phyloP scores from a whole-genome alignment of 2,888 invertebrate species.

The Apantesis nais region DNA sequence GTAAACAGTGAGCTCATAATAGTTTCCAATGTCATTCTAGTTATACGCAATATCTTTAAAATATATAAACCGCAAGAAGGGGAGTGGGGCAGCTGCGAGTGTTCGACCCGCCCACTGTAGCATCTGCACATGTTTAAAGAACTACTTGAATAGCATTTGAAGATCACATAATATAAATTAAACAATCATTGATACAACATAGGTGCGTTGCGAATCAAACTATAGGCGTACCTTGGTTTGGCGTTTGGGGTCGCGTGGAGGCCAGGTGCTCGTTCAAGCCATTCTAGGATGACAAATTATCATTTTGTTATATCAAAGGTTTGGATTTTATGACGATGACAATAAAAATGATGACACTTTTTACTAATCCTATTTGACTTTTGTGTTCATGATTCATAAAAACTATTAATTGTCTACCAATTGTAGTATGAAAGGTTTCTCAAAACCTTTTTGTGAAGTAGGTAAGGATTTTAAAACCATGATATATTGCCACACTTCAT shows the following conservation, averaged over 20 bases:
- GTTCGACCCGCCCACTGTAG: constrained; percentile 63
- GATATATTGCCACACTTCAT: constrained; percentile 21
- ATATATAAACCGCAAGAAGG: constrained; percentile 64
- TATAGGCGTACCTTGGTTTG: constrained; percentile 48
- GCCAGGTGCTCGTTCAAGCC: constrained; percentile 75
- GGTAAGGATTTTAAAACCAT: constrained; percentile 8
- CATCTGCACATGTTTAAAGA: constrained; percentile 82
- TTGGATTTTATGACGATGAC: constrained; percentile 63
- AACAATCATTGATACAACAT: constrained; percentile 79
- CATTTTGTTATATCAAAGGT: constrained; percentile 73
- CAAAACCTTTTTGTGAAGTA: constrained; percentile 34
- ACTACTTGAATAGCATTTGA: constrained; percentile 81
- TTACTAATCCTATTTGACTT: constrained; percentile 61
- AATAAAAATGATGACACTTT: constrained; percentile 69
- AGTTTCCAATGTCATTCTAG: constrained; percentile 37
- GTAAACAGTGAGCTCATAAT: constrained; percentile 37
- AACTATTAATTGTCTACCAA: constrained; percentile 43
- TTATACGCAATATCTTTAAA: constrained; percentile 50
- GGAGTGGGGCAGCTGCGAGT: constrained; percentile 68
- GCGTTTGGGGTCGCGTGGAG: constrained; percentile 70
- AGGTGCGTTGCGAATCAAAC: constrained; percentile 76
- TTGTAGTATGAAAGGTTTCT: constrained; percentile 36
- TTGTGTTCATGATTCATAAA: constrained; percentile 50
- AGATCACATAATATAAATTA: constrained; percentile 85
- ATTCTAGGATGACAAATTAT: constrained; percentile 80